A percentile compares a stretch with the other conserved stretches of the same genome.
Evolutionary conservation across 2,888 invertebrate species (phyloP).

Genomic region (Neoaliturus tenellus): DNA sequence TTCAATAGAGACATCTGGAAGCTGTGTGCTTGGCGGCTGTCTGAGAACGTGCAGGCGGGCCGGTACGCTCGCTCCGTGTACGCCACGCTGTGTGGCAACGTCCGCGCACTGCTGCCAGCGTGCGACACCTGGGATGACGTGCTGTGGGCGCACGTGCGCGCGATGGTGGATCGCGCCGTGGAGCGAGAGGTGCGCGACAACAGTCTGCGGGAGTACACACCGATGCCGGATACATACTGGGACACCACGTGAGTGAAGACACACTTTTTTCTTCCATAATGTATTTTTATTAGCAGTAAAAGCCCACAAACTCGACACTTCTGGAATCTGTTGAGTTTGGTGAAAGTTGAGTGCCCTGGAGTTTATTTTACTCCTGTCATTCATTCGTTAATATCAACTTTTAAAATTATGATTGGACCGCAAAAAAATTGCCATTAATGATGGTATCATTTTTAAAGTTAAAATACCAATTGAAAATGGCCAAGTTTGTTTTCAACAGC

Average conservation of each 20-base stretch:
- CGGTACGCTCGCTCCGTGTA: slow-evolving; percentile 70
- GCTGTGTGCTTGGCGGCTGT: slow-evolving; percentile 75
- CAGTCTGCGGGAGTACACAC: slow-evolving; percentile 74
- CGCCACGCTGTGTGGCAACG: slow-evolving; percentile 89
- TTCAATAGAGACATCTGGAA: slow-evolving; percentile 77
- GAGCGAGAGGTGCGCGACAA: slow-evolving; percentile 83
- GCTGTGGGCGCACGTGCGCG: slow-evolving; percentile 91
- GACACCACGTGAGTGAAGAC: slow-evolving; percentile 75
- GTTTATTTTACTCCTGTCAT: too few species aligned
- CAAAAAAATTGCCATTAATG: too few species aligned
- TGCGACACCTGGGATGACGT: slow-evolving; percentile 92
- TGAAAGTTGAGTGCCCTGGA: too few species aligned
- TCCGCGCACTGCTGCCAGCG: slow-evolving; percentile 84
- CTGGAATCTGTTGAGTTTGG: too few species aligned
- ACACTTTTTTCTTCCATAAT: too few species aligned
- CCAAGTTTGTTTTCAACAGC: too few species aligned
- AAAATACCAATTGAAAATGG: too few species aligned
- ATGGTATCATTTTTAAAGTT: too few species aligned
- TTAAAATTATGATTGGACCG: too few species aligned
- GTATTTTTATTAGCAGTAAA: too few species aligned
- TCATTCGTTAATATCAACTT: too few species aligned
- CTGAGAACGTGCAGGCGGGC: slow-evolving; percentile 70
- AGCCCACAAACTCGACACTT: too few species aligned
- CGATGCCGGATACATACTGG: slow-evolving; percentile 83
- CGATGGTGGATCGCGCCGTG: slow-evolving; percentile 89